Base-by-base conservation (phyloP, 2,797 vertebrate genomes). In the Megaceryle alcyon region DNA sequence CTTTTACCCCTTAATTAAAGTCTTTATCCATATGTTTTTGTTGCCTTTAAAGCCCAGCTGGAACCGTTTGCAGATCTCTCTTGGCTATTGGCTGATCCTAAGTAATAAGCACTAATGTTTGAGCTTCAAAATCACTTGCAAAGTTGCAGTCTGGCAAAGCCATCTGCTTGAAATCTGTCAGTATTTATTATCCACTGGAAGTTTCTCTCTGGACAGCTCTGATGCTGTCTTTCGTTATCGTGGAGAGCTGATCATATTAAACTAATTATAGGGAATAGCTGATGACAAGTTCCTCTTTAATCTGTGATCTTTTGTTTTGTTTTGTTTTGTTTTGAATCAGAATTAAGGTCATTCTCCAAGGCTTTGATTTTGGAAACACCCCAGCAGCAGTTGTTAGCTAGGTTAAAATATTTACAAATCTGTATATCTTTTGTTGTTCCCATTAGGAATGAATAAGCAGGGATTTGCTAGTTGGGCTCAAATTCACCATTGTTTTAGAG, bases 361-460 rank as follows among this genome's bases (percentile, higher is more conserved):
- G 64, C 46, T 59, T 82, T 86, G 82, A 81, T 82, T 97, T 93
- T 92, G 92, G 90, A 97, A 97, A 96, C 70, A 82, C 92, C 94
- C 94, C 93, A 88, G 88, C 88, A 88, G 95, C 79, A 77, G 90
- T 92, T 88, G 68, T 92, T 98, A 98, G 97, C 96, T 96, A 94
- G 92, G 97, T 97, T 98, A 96, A 85, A 92, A 97, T 97, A 98
- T 98, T 98, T 98, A 97, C 97, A 94, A 97, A 97, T 96, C 95
- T 19, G 4, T 93, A 19, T 95, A 94, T 96, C 92, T 73, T 90
- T 76, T 92, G 53, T 54, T 82, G 96, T 86, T 97, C 82, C 86
- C 8, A 4, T 91, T 96, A 89, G 69, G 93, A 91, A 92, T 41
- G 39, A 96, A 85, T 86, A 94, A 93, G 57, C 84, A 85, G 65